These are phyloP conservation scores for Diogma glabrata DNA, from an alignment of 2,888 invertebrate genomes.

Conservation along the genomic window DNA sequence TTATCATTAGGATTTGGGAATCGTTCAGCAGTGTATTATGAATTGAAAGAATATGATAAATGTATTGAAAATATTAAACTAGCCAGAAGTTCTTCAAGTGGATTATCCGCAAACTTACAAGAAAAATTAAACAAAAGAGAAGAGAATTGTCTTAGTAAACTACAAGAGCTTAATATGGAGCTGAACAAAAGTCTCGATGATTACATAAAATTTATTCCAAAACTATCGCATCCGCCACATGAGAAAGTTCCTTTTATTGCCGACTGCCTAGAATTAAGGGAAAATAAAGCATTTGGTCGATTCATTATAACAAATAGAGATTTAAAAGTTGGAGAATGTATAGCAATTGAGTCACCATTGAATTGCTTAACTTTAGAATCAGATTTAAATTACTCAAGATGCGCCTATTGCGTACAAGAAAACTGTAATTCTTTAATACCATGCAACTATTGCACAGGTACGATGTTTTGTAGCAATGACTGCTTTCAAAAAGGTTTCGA, in stretches of 20 bases:
- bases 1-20: slow-evolving; percentile 58
- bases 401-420: slow-evolving; percentile 33
- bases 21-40: slow-evolving; percentile 61
- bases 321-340: slow-evolving; percentile 60
- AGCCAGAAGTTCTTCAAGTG: no score
- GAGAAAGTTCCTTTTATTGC: slow-evolving; percentile 48
- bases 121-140: no score
- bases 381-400: no score
- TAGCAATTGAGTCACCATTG: slow-evolving; percentile 60
- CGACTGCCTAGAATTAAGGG: slow-evolving; percentile 47
- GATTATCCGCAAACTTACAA: no score
- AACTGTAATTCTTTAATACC: slow-evolving; percentile 33
- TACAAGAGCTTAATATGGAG: no score
- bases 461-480: slow-evolving; percentile 33
- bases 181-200: no score
- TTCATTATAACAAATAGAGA: slow-evolving; percentile 55
- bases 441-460: slow-evolving; percentile 32
- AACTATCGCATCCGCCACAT: slow-evolving; percentile 26
- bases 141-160: no score
- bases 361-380: no score
- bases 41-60: slow-evolving; percentile 49
- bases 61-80: slow-evolving; percentile 56
- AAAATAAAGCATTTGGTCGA: slow-evolving; percentile 49
- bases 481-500: slow-evolving; percentile 44
- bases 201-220: no score